Conservation (phyloP, 2,888 invertebrate genomes). For the Sarcophaga rosellei region DNA sequence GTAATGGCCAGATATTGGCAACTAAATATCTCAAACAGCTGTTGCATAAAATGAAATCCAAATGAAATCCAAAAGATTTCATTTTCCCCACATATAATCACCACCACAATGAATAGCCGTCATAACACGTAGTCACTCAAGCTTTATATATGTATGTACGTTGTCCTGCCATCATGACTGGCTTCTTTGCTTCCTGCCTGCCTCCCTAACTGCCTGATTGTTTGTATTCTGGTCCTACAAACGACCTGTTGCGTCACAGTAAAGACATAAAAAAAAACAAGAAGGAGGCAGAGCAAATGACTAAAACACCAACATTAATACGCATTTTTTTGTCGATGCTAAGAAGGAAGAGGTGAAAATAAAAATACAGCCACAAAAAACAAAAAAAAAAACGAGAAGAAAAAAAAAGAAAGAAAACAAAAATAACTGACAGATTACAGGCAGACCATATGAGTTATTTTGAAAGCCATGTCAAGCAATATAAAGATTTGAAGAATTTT, state of each 20-base stretch:
- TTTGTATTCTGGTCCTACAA: neutral
- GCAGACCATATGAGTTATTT: too few relatives aligned
- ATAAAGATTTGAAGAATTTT: too few relatives aligned
- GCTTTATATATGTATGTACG: neutral
- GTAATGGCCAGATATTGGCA: slow-evolving; percentile 40
- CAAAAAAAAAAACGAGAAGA: neutral
- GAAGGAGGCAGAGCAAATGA: neutral
- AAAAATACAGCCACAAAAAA: neutral
- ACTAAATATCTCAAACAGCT: slow-evolving; percentile 61
- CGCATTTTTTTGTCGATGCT: neutral
- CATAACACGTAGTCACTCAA: slow-evolving; percentile 10
- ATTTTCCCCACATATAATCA: neutral
- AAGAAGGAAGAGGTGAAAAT: slow-evolving; percentile 29
- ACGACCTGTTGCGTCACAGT: slow-evolving; percentile 59
- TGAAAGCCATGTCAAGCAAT: too few relatives aligned
- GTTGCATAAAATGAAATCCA: slow-evolving; percentile 41
- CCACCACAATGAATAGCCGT: slow-evolving; percentile 20
- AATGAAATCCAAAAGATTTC: neutral
- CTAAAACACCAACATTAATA: slow-evolving; percentile 23
- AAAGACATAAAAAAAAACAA: neutral
- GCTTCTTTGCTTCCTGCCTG: neutral
- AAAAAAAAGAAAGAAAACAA: neutral
- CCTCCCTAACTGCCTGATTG: neutral
- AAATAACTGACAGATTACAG: neutral
- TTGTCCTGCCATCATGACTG: neutral